Evolutionary conservation across 2,888 invertebrate genomes (phyloP), one percentile per base, ranked within the genome.

Genomic region (Cerastis rubricosa): DNA sequence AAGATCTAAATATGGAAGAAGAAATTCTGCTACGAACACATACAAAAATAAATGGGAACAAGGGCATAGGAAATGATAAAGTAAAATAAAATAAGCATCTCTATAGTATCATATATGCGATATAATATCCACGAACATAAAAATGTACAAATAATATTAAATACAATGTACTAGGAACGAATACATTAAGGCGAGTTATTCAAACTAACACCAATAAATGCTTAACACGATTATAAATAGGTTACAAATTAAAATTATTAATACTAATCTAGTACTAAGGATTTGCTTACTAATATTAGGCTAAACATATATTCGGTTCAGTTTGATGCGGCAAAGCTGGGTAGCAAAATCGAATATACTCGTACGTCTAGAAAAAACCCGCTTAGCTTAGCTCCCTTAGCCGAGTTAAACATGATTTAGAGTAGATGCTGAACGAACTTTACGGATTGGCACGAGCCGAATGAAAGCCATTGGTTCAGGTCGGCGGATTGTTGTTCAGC

Each of bases 101-200:
- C 57, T 74, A 75, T 51, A 70, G 63, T 64, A 76, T 81, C 57
- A 70, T 88, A 73, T 69, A 72, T 29, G 75, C 71, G 35, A 69
- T 76, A 79, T 76, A 71, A 76, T 78, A 86, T 57, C 43, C 17
- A 70, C 68, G 63, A 71, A 83, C 29, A 82, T 35, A 79, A 83
- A 74, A 64, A 78, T 71, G 66, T 84, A 84, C 71, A 84, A 84
- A 83, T 76, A 70, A 74, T 70, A 61, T 61, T 76, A 76, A 84
- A 74, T 72, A 80, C 49, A 72, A 74, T 57, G 47, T 80, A 88
- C 76, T 85, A 87, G 88, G 89, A 89, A 89, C 88, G 47, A 84
- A 71, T 85, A 83, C 47, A 83, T 75, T 71, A 68, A 81, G 79
- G 77, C 84, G 63, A 74, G 78, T 74, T 68, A 81, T 66, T 59